Percentiles rank a stretch among this genome's conserved stretches.
Evolutionary conservation across 1,140 invertebrate genomes (phyloP).

Genomic region (Apocrypta bakeri): DNA sequence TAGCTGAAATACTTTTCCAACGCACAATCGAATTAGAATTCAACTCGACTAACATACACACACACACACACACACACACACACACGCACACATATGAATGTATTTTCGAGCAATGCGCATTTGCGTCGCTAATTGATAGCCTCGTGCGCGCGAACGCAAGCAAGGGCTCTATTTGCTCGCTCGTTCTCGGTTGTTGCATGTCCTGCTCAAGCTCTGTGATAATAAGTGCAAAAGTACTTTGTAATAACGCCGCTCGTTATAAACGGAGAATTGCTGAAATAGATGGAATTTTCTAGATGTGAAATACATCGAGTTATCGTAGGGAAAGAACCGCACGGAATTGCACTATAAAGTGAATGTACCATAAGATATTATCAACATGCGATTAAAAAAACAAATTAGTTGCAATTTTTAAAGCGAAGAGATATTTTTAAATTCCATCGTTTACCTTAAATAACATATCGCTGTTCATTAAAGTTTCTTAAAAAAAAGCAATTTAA

Average conservation of each 20-base stretch:
- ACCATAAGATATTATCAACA: too few relatives aligned
- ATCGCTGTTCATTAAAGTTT: too few relatives aligned
- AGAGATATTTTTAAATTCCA: too few relatives aligned
- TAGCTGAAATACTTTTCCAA: not conserved
- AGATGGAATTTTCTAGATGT: not conserved
- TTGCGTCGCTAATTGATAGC: conserved; percentile 27
- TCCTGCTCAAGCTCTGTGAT: not conserved
- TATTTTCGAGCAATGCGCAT: not conserved
- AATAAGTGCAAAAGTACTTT: conserved; percentile 23
- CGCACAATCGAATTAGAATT: not conserved
- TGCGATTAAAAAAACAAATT: too few relatives aligned
- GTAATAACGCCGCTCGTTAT: conserved; percentile 1
- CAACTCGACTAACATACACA: not conserved
- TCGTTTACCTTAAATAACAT: too few relatives aligned
- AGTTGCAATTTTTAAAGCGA: too few relatives aligned
- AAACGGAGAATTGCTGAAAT: not conserved
- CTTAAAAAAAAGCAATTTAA: too few relatives aligned
- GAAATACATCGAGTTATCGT: too few relatives aligned
- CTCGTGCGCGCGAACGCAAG: too few relatives aligned
- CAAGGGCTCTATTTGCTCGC: conserved; percentile 26
- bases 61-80: not conserved
- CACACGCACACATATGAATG: not conserved
- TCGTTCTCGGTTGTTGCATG: not conserved
- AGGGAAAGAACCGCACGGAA: too few relatives aligned
- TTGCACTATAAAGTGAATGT: too few relatives aligned